phyloP scores from a whole-genome alignment of 1,140 invertebrate genomes.

The Drosophila aff. region DNA sequence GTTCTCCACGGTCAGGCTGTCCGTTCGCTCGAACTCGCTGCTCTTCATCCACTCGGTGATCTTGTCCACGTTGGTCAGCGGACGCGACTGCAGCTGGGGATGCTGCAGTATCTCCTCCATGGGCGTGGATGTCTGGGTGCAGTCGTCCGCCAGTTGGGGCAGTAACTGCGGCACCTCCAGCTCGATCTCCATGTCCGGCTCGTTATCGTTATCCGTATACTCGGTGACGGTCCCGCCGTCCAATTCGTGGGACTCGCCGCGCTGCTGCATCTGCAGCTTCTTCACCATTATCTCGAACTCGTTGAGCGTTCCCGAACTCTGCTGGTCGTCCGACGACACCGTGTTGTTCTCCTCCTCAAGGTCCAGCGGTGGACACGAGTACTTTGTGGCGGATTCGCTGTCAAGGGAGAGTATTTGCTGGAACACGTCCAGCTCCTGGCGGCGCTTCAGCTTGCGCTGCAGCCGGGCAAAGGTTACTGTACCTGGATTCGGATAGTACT shows the following conservation, averaged over 20 bases:
- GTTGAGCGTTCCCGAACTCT: slow-evolving; percentile 76
- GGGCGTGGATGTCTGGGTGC: slow-evolving; percentile 78
- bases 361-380: slow-evolving; percentile 71
- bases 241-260: slow-evolving; percentile 57
- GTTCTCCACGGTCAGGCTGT: slow-evolving; percentile 78
- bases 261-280: slow-evolving; percentile 54
- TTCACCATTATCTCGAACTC: slow-evolving; percentile 72
- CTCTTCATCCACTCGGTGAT: slow-evolving; percentile 83
- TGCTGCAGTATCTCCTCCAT: slow-evolving; percentile 77
- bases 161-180: slow-evolving; percentile 73
- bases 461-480: slow-evolving; percentile 90
- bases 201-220: slow-evolving; percentile 71
- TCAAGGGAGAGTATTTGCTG: slow-evolving; percentile 81
- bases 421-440: slow-evolving; percentile 88
- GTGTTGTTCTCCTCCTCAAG: slow-evolving; percentile 75
- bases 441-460: slow-evolving; percentile 88
- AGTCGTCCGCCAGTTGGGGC: slow-evolving; percentile 67
- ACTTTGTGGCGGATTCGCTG: slow-evolving; percentile 81
- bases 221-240: slow-evolving; percentile 65
- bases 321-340: slow-evolving; percentile 77
- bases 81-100: slow-evolving; percentile 62
- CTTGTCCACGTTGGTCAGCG: slow-evolving; percentile 71
- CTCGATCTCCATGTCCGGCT: slow-evolving; percentile 74
- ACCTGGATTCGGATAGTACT: slow-evolving; percentile 91
- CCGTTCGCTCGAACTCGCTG: slow-evolving; percentile 79